Evolutionary conservation across 2,113 vertebrate species (phyloP), one percentile per base, ranked within the genome.

Genomic region (Chelonoidis abingdonii): DNA sequence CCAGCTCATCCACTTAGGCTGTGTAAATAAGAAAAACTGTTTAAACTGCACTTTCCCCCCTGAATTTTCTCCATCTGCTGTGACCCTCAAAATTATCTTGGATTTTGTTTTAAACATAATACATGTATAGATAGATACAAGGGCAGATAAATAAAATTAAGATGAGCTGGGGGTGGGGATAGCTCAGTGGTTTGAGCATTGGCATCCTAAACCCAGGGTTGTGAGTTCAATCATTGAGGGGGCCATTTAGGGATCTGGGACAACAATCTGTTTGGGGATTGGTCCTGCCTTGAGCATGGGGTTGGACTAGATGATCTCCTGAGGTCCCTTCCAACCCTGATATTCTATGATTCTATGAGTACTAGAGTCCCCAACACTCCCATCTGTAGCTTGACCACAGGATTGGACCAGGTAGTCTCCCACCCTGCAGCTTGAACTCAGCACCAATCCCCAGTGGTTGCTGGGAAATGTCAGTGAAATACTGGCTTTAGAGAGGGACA

Each of bases 1-100:
- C 50, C 80, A 93, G 24, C 90, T 93, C 27, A 94, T 92, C 81
- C 87, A 88, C 72, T 89, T 24, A 84, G 27, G 13, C 38, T 89
- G 78, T 38, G 4, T 21, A 94, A 87, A 29, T 57, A 87, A 78
- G 2, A 6, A 2, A 69, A 75, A 84, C 52, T 7, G n/a, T 2
- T 53, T 10, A 38, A 88, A 56, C 2, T 88, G 5, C 6, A 24
- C 56, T 89, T 86, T 4, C n/a, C 16, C 10, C 56, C 87, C 54
- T 38, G 19, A 81, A 22, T 31, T 14, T 85, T 94, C 24, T 52
- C 65, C 38, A 87, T 19, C 47, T 92, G 24, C 44, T 65, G 29
- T 6, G 5, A 76, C 85, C 27, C 54, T 21, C 29, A 29, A 87
- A 25, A 72, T 72, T 19, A 22, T 21, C 65, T n/a, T 38, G n/a